Base-by-base conservation (phyloP, 2,797 vertebrate species). In the Tauraco hartlaubi region DNA sequence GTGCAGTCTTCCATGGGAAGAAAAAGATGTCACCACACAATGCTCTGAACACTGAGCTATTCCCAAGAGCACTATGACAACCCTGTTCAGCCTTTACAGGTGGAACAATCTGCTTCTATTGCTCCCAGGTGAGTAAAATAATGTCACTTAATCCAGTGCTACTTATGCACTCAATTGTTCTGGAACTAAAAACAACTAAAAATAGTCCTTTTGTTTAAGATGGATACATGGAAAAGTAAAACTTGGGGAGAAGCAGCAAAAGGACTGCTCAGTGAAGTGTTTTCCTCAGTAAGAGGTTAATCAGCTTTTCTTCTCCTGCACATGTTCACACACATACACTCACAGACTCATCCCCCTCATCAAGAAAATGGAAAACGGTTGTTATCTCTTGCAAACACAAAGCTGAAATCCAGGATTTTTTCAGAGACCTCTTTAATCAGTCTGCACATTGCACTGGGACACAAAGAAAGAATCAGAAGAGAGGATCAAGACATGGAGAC, bases 371-470 rank as follows among this genome's bases (percentile, higher is more conserved):
- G 35, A 72, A 91, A 96, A 88, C 0, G 3, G 13, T 56, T 51
- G 67, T 92, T 95, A 78, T 73, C 54, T 81, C 79, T 61, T 84
- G 62, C 18, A 93, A 94, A 78, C 55, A 94, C 26, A 49, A 78
- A 72, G 41, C 17, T 90, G 85, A 96, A 95, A 94, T 75, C 35
- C 79, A 76, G 51, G 16, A 86, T n/a, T 54, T 31, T 80, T 73
- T 92, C 91, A 93, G n/a, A 88, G 86, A 75, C 52, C 63, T 91
- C 76, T 85, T 83, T 83, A 93, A 82, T 71, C 72, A 75, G 61
- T 35, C 54, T 86, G 44, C 28, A 44, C 0, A 1, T 72, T 71
- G 56, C 63, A 85, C 31, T 13, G 46, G 35, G 63, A 77, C 31
- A 77, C 54, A 84, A 81, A 92, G 61, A 64, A 94, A 6, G 46